phyloP scores from a whole-genome alignment of 1,140 invertebrate species.

The Araneus ventricosus region DNA sequence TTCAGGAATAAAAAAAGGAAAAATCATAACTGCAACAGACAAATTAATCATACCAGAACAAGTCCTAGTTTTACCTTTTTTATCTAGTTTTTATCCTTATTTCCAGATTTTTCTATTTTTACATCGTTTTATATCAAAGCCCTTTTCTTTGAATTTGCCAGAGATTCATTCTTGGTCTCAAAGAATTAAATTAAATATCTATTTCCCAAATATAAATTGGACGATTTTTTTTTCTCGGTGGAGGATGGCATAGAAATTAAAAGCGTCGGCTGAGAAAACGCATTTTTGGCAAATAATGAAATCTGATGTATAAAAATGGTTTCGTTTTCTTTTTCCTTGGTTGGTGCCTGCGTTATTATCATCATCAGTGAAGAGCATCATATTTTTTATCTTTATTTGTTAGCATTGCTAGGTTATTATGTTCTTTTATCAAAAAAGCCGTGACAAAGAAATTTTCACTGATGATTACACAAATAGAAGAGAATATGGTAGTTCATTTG shows the following conservation, averaged over 20 bases:
- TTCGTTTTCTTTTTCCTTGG: not conserved
- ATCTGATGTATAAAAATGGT: not conserved
- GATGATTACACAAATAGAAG: too few species aligned
- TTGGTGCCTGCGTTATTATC: too few species aligned
- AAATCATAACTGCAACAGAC: not conserved
- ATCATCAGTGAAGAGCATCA: too few species aligned
- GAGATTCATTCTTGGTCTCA: not conserved
- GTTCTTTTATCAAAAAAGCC: too few species aligned
- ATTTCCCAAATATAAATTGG: not conserved
- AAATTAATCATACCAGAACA: not conserved
- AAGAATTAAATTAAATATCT: not conserved
- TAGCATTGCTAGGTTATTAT: too few species aligned
- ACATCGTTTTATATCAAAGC: not conserved
- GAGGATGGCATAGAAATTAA: not conserved
- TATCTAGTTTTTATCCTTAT: not conserved
- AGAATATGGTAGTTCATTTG: too few species aligned
- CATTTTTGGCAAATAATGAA: not conserved
- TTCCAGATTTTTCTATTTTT: not conserved
- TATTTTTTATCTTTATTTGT: too few species aligned
- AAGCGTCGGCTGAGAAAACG: not conserved
- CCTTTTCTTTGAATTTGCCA: not conserved
- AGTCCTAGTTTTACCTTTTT: not conserved
- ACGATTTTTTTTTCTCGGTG: not conserved
- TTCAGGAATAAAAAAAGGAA: not conserved
- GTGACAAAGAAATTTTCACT: too few species aligned